phyloP scores from a whole-genome alignment of 2,797 vertebrate genomes.

The Enoplosus armatus region DNA sequence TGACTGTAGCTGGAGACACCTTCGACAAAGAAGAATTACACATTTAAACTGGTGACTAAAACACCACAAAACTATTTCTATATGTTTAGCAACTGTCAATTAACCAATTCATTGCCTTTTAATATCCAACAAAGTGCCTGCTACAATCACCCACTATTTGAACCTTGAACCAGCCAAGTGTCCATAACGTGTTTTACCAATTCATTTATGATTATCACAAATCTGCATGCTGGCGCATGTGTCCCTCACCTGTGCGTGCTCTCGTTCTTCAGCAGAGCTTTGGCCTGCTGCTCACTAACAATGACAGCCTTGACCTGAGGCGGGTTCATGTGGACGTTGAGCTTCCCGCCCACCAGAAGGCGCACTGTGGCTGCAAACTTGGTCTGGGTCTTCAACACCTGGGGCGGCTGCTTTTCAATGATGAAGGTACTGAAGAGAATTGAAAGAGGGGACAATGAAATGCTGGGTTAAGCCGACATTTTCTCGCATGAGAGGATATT shows the following conservation, averaged over 20 bases:
- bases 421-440: slow-evolving; percentile 92
- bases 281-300: slow-evolving; percentile 96
- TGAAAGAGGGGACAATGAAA: not conserved
- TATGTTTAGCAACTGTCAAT: not conserved
- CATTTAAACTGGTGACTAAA: not conserved
- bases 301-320: slow-evolving; percentile 97
- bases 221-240: not conserved
- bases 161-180: not conserved
- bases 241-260: slow-evolving; percentile 87
- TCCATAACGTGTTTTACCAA: not conserved
- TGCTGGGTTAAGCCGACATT: not conserved
- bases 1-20: not conserved
- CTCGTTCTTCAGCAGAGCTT: slow-evolving; percentile 95
- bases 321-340: slow-evolving; percentile 98
- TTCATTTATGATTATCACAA: not conserved
- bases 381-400: slow-evolving; percentile 95
- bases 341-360: slow-evolving; percentile 94
- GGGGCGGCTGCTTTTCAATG: slow-evolving; percentile 97
- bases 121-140: not conserved
- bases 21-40: not conserved
- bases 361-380: slow-evolving; percentile 96
- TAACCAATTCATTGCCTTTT: not conserved
- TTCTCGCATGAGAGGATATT: not conserved
- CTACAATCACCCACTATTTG: not conserved
- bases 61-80: not conserved